These are phyloP conservation scores for Pteronura brasiliensis DNA, from an alignment of 2,113 vertebrate species.

Conservation along the genomic window DNA sequence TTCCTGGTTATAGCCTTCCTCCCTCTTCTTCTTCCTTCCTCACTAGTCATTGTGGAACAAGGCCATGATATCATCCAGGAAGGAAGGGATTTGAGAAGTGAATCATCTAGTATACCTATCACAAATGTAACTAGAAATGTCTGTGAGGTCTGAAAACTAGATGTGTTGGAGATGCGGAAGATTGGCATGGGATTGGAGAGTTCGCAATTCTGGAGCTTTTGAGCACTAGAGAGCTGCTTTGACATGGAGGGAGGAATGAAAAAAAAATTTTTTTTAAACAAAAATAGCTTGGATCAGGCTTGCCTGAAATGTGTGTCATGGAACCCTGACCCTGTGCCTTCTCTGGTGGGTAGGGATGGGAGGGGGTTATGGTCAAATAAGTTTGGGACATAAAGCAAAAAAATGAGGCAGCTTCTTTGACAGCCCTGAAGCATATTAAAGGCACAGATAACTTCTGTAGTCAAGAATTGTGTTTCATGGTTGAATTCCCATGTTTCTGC, in stretches of 20 bases:
- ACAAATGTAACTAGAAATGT: conserved; percentile 1
- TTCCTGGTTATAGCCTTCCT: conserved; percentile 9
- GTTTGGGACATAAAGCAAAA: neutral
- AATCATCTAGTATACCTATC: neutral
- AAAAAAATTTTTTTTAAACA: neutral
- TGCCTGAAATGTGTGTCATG: neutral
- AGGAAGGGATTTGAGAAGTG: neutral
- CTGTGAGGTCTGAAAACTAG: neutral
- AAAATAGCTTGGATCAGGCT: neutral
- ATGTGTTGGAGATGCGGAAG: neutral
- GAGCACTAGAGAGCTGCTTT: neutral
- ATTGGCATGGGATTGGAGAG: neutral
- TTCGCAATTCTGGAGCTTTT: neutral
- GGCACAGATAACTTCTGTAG: neutral
- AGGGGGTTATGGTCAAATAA: neutral
- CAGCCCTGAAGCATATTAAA: neutral
- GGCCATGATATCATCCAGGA: neutral
- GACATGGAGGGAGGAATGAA: neutral
- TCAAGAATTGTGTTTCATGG: neutral
- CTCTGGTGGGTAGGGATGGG: too few species aligned
- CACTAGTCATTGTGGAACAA: neutral
- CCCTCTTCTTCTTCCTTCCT: neutral
- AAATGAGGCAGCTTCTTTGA: neutral
- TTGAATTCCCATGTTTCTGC: neutral
- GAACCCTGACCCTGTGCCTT: neutral